Percentiles rank a stretch among this genome's conserved stretches.
Evolutionary conservation across 2,888 invertebrate species (phyloP).

Genomic region (Agapostemon virescens): DNA sequence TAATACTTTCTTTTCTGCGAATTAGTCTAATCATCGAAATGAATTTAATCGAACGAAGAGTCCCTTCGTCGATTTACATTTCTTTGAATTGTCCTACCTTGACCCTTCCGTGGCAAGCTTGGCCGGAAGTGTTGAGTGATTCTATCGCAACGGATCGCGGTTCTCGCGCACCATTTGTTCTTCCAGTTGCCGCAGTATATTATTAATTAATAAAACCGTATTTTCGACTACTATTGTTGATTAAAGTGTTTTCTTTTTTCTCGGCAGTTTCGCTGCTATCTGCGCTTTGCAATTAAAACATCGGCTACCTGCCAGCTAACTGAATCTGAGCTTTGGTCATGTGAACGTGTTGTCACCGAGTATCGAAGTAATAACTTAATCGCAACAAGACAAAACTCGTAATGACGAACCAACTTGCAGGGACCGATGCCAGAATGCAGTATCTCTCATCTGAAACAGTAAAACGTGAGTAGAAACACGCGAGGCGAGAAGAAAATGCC

Average conservation of each 20-base stretch:
- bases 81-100: conserved; percentile 2
- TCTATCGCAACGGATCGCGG: conserved; percentile 31
- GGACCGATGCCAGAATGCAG: conserved; percentile 89
- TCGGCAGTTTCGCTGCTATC: conserved; percentile 41
- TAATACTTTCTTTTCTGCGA: conserved; percentile 15
- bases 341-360: conserved; percentile 73
- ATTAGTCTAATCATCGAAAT: not conserved
- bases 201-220: conserved; percentile 1
- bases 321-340: conserved; percentile 12
- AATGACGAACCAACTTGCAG: conserved; percentile 88
- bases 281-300: conserved; percentile 45
- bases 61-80: not conserved
- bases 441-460: conserved; percentile 88
- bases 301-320: conserved; percentile 56
- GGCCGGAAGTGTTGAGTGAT: conserved; percentile 16
- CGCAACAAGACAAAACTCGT: conserved; percentile 83
- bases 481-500: not conserved
- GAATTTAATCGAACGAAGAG: not conserved
- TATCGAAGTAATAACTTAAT: conserved; percentile 74
- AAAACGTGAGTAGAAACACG: conserved; percentile 36
- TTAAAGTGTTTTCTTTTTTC: conserved; percentile 35
- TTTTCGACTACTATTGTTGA: conserved; percentile 34
- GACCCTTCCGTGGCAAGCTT: conserved; percentile 18
- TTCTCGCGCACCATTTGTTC: conserved; percentile 25
- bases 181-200: conserved; percentile 22